phyloP scores from a whole-genome alignment of 2,797 vertebrate genomes.

The Phataginus tetradactyla region DNA sequence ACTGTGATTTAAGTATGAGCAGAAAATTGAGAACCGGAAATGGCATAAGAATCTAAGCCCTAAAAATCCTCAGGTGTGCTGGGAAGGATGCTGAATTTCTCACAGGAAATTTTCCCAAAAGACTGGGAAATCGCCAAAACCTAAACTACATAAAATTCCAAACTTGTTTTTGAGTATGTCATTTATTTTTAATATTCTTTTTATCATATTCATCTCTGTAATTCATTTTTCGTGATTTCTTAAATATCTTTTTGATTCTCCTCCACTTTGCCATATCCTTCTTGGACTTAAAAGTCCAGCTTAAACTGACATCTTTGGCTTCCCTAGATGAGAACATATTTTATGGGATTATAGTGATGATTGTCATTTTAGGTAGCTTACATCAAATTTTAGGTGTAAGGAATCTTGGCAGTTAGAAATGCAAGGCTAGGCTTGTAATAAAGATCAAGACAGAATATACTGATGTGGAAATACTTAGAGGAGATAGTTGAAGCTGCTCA shows the following conservation, averaged over 20 bases:
- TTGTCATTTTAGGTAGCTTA: background rate
- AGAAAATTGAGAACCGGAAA: background rate
- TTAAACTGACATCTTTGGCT: background rate
- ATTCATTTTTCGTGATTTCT: background rate
- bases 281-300: background rate
- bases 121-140: background rate
- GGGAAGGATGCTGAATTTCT: background rate
- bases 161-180: background rate
- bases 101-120: background rate
- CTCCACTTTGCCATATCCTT: background rate
- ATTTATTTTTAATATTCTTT: background rate
- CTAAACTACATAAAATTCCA: background rate
- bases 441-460: background rate
- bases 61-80: background rate
- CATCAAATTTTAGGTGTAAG: conserved; percentile 22
- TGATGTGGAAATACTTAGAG: background rate
- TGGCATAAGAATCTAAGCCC: background rate
- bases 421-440: background rate
- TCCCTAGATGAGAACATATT: background rate
- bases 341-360: conserved; percentile 8
- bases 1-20: background rate
- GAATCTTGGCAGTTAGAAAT: conserved; percentile 19
- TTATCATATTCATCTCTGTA: background rate
- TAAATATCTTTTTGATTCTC: background rate
- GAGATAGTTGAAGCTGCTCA: background rate